Base-by-base conservation (phyloP, 2,797 vertebrate genomes). In the Pelobates cultripes region DNA sequence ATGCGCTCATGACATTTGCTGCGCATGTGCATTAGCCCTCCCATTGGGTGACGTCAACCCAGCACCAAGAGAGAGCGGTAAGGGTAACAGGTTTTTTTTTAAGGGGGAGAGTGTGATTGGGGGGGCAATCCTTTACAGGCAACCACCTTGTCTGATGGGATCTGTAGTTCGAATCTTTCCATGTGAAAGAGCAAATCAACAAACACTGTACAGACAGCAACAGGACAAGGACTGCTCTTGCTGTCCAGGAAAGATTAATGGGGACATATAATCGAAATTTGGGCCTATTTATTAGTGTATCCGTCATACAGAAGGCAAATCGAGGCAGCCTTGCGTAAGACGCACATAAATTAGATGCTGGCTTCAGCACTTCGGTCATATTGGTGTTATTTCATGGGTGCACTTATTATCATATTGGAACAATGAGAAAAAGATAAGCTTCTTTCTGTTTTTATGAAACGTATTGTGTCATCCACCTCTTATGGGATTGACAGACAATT, bases 381-480 rank as follows among this genome's bases (percentile, higher is more conserved):
- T 55, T 68, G 53, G 47, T 66, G 60, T 60, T 82, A 69, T 77
- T 77, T 77, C 57, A 72, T 67, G 74, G 63, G 44, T 77, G 40
- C 74, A 77, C 76, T 76, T 71, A 81, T 82, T 77, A 77, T 47
- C 74, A 72, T 74, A 77, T 77, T 69, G 80, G 74, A 43, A 75
- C 74, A 45, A 55, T 73, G 80, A 40, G 45, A 43, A 82, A 69
- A 73, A 82, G 80, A 82, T 82, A 77, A 77, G 74, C 80, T 64
- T 43, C 70, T 71, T 66, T 81, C 40, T 77, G 76, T 82, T 71
- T 82, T 68, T 63, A 72, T 55, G 60, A 51, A 55, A 28, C 41
- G 64, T 74, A 82, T 82, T 77, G 70, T 82, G 80, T 72, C 80
- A 76, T 82, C 72, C 80, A 77, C 68, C 70, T 77, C 63, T 68